Evolutionary conservation across 2,797 vertebrate genomes (phyloP).

Genomic region (Sylvilagus floridanus): DNA sequence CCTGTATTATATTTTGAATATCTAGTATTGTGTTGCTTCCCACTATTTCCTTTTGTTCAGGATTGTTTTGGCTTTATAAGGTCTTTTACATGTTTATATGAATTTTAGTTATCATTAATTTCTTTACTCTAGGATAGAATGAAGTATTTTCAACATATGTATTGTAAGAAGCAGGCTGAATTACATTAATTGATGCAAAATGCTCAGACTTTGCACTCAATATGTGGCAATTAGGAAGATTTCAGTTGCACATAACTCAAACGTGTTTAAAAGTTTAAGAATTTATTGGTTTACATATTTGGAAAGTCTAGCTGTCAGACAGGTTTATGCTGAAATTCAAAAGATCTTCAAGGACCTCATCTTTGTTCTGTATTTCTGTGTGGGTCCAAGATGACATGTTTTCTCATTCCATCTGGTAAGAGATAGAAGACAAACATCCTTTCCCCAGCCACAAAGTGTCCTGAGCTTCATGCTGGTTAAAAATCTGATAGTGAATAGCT

Average conservation of each 20-base stretch:
- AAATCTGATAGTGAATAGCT: background rate
- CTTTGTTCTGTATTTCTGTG: background rate
- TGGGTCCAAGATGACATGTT: background rate
- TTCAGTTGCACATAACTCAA: background rate
- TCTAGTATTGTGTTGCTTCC: too few relatives aligned
- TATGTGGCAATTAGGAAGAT: background rate
- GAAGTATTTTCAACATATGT: background rate
- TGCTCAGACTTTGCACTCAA: background rate
- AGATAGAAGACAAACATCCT: background rate
- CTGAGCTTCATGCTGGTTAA: background rate
- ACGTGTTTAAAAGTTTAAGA: slow-evolving; percentile 13
- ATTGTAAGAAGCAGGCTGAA: background rate
- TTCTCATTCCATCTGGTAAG: background rate
- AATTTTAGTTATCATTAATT: background rate
- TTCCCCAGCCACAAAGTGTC: background rate
- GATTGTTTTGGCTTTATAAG: too few relatives aligned
- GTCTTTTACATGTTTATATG: too few relatives aligned
- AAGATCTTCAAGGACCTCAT: background rate
- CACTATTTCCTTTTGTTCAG: too few relatives aligned
- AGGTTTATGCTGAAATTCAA: background rate
- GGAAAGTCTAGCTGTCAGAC: background rate
- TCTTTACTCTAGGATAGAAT: background rate
- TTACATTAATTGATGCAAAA: background rate
- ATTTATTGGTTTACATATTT: background rate
- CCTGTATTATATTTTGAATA: too few relatives aligned